Percentiles rank a stretch among this genome's conserved stretches.
Evolutionary conservation across 2,888 invertebrate genomes (phyloP).

Genomic region (Ichneumoninae sp.): DNA sequence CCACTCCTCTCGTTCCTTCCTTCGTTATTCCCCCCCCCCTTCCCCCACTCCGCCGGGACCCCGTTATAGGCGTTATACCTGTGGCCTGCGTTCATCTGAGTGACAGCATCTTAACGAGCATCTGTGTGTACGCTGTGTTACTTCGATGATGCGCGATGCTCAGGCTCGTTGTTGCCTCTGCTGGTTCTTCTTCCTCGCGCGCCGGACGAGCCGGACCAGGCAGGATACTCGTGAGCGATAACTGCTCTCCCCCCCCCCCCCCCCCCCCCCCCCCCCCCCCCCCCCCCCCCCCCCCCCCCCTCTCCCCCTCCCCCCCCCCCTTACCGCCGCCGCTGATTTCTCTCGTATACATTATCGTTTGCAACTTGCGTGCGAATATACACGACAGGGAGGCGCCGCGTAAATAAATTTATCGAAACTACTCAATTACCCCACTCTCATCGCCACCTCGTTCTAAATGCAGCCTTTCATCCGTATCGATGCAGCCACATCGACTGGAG

Average conservation of each 20-base stretch:
- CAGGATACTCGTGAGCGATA: conserved; percentile 44
- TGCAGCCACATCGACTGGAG: background rate
- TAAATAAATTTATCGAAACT: conserved; percentile 53
- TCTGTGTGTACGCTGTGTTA: conserved; percentile 69
- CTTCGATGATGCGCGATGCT: conserved; percentile 38
- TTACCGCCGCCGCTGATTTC: background rate
- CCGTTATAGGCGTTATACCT: conserved; percentile 68
- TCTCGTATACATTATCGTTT: conserved; percentile 22
- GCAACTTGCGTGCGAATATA: conserved; percentile 41
- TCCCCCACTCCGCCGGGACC: conserved; percentile 37
- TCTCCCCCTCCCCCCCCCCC: conserved; percentile 12
- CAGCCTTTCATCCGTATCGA: background rate
- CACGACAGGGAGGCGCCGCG: conserved; percentile 22
- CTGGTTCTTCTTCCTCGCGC: conserved; percentile 37
- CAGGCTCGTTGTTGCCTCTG: conserved; percentile 41
- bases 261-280: background rate
- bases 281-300: conserved; percentile 39
- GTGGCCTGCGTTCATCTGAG: conserved; percentile 70
- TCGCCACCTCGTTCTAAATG: conserved; percentile 31
- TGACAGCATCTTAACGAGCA: conserved; percentile 83
- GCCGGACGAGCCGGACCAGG: conserved; percentile 25
- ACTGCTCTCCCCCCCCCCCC: conserved; percentile 27
- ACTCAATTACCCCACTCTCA: conserved; percentile 38
- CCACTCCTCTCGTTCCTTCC: conserved; percentile 24
- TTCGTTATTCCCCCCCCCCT: background rate